Conservation (phyloP, 2,113 vertebrate species). For the Brienomyrus longianalis region DNA sequence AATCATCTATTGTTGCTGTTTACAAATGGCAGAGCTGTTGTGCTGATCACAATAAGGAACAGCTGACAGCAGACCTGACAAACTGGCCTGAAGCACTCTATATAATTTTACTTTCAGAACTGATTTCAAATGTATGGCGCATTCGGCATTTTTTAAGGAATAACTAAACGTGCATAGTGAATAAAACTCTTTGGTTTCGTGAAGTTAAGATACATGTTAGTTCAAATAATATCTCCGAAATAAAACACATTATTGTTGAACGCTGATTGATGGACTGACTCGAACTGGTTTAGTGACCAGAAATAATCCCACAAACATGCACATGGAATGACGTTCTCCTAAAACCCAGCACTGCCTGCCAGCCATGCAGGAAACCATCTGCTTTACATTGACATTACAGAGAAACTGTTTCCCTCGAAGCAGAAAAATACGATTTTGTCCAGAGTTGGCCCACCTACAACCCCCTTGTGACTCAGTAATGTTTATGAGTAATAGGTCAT, state of each 20-base stretch:
- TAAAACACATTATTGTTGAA: background rate
- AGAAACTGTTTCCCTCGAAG: background rate
- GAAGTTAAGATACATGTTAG: background rate
- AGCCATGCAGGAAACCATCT: background rate
- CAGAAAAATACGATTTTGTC: background rate
- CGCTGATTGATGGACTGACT: background rate
- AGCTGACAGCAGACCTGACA: background rate
- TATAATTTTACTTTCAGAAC: background rate
- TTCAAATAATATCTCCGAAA: background rate
- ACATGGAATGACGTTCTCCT: background rate
- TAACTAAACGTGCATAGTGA: background rate
- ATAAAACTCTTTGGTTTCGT: background rate
- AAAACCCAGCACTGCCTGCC: background rate
- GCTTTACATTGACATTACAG: slow-evolving; percentile 7
- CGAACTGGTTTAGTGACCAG: background rate
- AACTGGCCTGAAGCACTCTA: background rate
- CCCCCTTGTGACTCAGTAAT: background rate
- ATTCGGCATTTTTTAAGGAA: background rate
- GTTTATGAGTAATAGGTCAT: background rate
- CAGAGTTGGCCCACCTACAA: background rate
- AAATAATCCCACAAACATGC: background rate
- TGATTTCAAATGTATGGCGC: background rate
- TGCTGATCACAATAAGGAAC: background rate
- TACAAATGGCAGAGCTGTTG: background rate
- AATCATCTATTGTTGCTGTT: background rate